A percentile compares a stretch with the other conserved stretches of the same genome.
Evolutionary conservation across 2,113 vertebrate species (phyloP).

Genomic region (Psophia crepitans): DNA sequence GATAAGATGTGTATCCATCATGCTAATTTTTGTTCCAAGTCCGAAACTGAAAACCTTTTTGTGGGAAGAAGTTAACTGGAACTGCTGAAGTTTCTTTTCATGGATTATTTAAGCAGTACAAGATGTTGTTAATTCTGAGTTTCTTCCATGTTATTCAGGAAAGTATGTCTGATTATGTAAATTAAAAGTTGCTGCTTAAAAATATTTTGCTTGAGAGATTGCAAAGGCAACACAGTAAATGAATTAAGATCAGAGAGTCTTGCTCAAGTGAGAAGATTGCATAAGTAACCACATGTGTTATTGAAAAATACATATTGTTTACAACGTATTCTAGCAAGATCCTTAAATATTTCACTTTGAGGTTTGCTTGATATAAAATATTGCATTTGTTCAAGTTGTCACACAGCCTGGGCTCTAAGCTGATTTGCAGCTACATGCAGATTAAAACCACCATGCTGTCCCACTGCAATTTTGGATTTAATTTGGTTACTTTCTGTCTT

Average conservation of each 20-base stretch:
- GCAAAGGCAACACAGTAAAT: constrained; percentile 61
- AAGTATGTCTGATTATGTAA: constrained; percentile 71
- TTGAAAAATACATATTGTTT: constrained; percentile 69
- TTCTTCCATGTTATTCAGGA: constrained; percentile 59
- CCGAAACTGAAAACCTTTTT: constrained; percentile 36
- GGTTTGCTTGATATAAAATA: constrained; percentile 61
- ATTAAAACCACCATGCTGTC: constrained; percentile 7
- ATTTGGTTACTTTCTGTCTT: constrained; percentile 52
- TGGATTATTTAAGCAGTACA: constrained; percentile 56
- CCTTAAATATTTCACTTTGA: constrained; percentile 71
- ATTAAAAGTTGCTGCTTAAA: constrained; percentile 69
- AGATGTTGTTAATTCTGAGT: constrained; percentile 37
- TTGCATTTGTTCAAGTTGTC: constrained; percentile 48
- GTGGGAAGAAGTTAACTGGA: constrained; percentile 53
- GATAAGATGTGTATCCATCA: not conserved
- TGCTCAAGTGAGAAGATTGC: constrained; percentile 68
- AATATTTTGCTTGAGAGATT: constrained; percentile 63
- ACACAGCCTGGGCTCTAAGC: not conserved
- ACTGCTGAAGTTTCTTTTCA: constrained; percentile 56
- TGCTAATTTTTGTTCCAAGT: not conserved
- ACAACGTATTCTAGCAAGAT: constrained; percentile 61
- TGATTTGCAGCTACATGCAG: constrained; percentile 11
- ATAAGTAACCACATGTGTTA: constrained; percentile 52
- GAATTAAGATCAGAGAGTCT: constrained; percentile 64
- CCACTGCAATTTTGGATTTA: constrained; percentile 61